Conservation (phyloP, 2,888 invertebrate species). For the Andrena minutula region DNA sequence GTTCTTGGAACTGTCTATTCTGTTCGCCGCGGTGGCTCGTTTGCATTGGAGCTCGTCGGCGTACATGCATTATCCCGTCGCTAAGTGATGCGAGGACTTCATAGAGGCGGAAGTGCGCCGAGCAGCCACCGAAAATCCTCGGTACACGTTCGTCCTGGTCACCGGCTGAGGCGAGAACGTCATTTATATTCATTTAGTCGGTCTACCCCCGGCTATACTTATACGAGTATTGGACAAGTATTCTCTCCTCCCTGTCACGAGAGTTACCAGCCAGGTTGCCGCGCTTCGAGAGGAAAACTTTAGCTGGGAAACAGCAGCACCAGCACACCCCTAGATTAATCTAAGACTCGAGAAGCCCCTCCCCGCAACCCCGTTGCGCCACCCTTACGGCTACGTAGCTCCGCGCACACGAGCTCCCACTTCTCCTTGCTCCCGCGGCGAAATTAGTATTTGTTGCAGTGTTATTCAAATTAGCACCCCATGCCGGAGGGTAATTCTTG, state of each 20-base stretch:
- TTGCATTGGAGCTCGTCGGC: conserved; percentile 53
- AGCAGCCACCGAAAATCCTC: conserved; percentile 55
- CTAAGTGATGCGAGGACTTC: conserved; percentile 59
- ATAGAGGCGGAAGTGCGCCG: conserved; percentile 41
- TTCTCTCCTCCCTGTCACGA: conserved; percentile 37
- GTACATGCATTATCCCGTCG: conserved; percentile 60
- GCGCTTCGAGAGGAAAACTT: conserved; percentile 69
- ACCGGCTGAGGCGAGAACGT: conserved; percentile 57
- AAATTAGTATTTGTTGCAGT: conserved; percentile 79
- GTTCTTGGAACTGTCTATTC: conserved; percentile 26
- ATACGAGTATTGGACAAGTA: conserved; percentile 62
- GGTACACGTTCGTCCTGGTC: conserved; percentile 63
- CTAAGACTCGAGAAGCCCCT: conserved; percentile 67
- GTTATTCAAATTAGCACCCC: conserved; percentile 76
- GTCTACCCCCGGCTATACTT: conserved; percentile 63
- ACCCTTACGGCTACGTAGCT: conserved; percentile 35
- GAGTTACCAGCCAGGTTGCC: conserved; percentile 45
- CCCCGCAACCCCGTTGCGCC: background rate
- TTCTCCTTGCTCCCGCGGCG: conserved; percentile 16
- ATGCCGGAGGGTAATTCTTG: background rate
- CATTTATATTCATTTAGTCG: conserved; percentile 81
- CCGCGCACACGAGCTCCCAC: conserved; percentile 45
- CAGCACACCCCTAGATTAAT: conserved; percentile 69
- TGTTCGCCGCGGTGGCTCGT: conserved; percentile 38
- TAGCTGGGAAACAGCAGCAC: conserved; percentile 62